Base-by-base conservation (phyloP, 1,140 invertebrate genomes). In the Drosophila jambulina region DNA sequence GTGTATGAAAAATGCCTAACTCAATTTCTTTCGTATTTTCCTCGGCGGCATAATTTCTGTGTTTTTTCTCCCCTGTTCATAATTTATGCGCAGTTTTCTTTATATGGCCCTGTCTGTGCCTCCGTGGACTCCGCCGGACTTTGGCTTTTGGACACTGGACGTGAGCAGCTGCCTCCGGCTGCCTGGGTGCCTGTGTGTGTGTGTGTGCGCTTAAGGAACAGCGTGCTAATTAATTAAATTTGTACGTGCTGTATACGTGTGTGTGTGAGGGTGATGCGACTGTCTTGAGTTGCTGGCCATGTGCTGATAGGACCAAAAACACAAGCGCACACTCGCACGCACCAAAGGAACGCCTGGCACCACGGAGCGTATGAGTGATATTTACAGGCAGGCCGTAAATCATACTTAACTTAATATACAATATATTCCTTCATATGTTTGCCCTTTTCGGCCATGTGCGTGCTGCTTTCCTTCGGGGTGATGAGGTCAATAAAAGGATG, bases 141-240 rank as follows among this genome's bases (percentile, higher is more conserved):
- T 78, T 78, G 63, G 75, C 75, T 78, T 78, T 45, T 65, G 45
- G 62, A 57, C 74, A 54, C 38, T 53, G 48, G 70, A 86, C 83
- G 83, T 88, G 80, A 83, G 84, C 68, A 53, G 68, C 51, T 46
- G 60, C 42, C 56, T 48, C 27, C 42, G 45, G 15, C 62, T 56
- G 36, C 54, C 42, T 29, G 27, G 13, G 3, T 32, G 25, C 32
- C 27, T 57, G 32, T n/a, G 13, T 69, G 38, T 70, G 36, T 81
- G 45, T 62, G 71, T 83, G 56, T 86, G n/a, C n/a, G 75, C 79
- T 87, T 72, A 75, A 84, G 81, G 77, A 87, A 90, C 84, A 88
- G 80, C 86, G 81, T 90, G 84, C 85, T 88, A 90, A 90, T 88
- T 88, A 88, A 88, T 88, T 88, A 88, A 88, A 88, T 88, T 88